Conservation (phyloP, 1,140 invertebrate genomes). For the Aphaenogaster rudis region DNA sequence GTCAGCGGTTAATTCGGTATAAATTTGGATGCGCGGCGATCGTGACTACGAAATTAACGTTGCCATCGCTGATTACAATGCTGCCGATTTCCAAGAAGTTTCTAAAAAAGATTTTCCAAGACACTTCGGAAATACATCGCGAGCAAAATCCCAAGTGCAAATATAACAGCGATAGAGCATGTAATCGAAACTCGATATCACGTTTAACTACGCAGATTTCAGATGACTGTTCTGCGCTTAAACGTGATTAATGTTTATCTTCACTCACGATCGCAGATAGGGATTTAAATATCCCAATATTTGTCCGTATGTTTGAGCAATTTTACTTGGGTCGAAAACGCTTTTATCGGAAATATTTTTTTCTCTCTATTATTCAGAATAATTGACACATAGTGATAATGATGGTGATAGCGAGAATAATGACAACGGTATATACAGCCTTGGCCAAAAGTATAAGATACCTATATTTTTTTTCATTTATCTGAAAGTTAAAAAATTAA, state of each 20-base stretch:
- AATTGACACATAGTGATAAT: not conserved
- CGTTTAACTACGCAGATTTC: not conserved
- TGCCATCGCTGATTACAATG: not conserved
- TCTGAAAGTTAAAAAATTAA: no score
- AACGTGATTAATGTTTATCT: not conserved
- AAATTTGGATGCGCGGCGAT: not conserved
- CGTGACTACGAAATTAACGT: slow-evolving; percentile 3
- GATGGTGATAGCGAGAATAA: not conserved
- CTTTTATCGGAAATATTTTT: not conserved
- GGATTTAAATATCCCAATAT: not conserved
- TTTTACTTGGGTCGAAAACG: not conserved
- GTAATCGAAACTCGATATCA: not conserved
- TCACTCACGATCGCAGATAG: not conserved
- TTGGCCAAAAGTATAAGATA: no score
- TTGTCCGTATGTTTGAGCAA: not conserved
- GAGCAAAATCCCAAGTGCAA: not conserved
- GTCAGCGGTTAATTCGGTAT: slow-evolving; percentile 14
- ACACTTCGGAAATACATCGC: not conserved
- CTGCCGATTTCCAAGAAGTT: not conserved
- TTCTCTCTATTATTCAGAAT: not conserved
- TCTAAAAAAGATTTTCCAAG: slow-evolving; percentile 20
- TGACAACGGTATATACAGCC: not conserved
- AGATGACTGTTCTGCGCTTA: not conserved
- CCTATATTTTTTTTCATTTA: no score
- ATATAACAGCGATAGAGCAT: not conserved